These are phyloP conservation scores for Papilio glaucus DNA, from an alignment of 1,140 invertebrate genomes.

Conservation along the genomic window DNA sequence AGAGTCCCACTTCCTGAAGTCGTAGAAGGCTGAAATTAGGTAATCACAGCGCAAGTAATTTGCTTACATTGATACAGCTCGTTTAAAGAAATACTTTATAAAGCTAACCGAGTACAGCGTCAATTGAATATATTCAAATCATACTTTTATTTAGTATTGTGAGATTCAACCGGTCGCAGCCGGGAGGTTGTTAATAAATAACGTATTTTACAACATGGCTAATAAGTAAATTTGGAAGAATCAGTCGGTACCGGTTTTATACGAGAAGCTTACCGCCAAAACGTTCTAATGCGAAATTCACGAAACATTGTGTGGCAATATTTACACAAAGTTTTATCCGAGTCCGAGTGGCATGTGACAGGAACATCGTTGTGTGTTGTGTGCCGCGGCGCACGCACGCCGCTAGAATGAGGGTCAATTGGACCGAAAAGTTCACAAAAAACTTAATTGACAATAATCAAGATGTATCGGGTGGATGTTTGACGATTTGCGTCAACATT, in stretches of 20 bases:
- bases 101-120: not conserved
- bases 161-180: not conserved
- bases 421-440: slow-evolving; percentile 68
- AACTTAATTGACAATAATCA: slow-evolving; percentile 73
- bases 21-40: too few relatives aligned
- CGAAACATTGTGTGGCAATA: slow-evolving; percentile 25
- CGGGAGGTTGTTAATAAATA: slow-evolving; percentile 3
- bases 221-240: slow-evolving; percentile 16
- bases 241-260: slow-evolving; percentile 1
- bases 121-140: not conserved
- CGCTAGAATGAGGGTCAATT: slow-evolving; percentile 70
- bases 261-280: not conserved
- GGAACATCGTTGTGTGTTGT: slow-evolving; percentile 40
- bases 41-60: too few relatives aligned
- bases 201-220: not conserved
- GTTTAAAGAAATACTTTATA: too few relatives aligned
- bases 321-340: slow-evolving; percentile 21
- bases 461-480: slow-evolving; percentile 63
- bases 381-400: slow-evolving; percentile 62
- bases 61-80: too few relatives aligned
- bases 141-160: slow-evolving; percentile 1
- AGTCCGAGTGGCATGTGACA: not conserved
- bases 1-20: too few relatives aligned
- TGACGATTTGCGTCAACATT: slow-evolving; percentile 70
- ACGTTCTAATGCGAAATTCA: slow-evolving; percentile 11